Conservation (phyloP, 2,888 invertebrate species). For the Pseudeuparius sepicola region DNA sequence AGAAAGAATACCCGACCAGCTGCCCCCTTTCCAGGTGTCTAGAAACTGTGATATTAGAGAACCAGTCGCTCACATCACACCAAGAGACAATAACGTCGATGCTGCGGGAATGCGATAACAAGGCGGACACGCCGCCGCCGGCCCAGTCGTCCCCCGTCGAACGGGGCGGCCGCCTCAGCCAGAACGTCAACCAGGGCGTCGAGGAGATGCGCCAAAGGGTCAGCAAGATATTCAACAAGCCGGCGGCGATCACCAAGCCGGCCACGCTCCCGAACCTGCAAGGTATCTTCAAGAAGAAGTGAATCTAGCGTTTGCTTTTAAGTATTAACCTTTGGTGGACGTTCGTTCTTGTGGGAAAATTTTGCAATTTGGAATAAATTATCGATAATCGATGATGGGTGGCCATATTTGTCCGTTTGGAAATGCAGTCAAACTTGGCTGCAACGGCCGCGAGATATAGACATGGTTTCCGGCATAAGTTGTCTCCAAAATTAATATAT, state of each 20-base stretch:
- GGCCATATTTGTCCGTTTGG: too few species aligned
- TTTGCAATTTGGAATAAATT: background rate
- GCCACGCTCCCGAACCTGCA: slow-evolving; percentile 37
- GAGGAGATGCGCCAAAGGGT: slow-evolving; percentile 51
- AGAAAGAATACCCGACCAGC: too few species aligned
- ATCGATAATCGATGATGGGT: too few species aligned
- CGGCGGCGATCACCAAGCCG: slow-evolving; percentile 36
- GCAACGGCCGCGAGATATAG: too few species aligned
- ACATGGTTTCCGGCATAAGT: too few species aligned
- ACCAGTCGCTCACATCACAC: slow-evolving; percentile 39
- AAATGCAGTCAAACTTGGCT: too few species aligned
- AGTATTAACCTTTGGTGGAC: background rate
- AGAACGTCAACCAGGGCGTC: slow-evolving; percentile 44
- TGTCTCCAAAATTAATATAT: too few species aligned
- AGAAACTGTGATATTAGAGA: slow-evolving; percentile 41
- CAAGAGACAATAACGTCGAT: slow-evolving; percentile 43
- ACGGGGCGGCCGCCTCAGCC: too few species aligned
- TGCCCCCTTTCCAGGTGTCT: slow-evolving; percentile 35
- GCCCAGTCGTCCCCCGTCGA: slow-evolving; percentile 23
- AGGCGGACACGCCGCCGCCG: too few species aligned
- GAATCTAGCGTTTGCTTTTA: slow-evolving; percentile 17
- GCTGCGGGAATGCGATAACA: slow-evolving; percentile 45
- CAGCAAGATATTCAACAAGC: slow-evolving; percentile 46
- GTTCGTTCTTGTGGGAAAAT: too few species aligned
- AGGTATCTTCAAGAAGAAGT: slow-evolving; percentile 41